Base-by-base conservation (phyloP, 2,797 vertebrate genomes). In the Acanthopagrus latus region DNA sequence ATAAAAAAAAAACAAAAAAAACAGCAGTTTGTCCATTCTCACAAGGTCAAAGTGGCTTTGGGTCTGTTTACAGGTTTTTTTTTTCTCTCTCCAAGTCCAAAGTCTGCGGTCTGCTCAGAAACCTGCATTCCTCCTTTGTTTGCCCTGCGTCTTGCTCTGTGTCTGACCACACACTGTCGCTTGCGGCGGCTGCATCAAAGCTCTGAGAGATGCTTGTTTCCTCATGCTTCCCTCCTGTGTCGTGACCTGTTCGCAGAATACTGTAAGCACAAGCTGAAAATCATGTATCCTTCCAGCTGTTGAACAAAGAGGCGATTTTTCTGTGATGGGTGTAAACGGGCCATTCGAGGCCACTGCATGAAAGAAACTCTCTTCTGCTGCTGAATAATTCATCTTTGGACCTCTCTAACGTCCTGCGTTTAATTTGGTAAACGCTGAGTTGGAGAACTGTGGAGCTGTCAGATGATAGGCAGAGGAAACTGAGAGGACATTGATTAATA, bases 401-500 rank as follows among this genome's bases (percentile, higher is more conserved):
- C 73, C 69, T 48, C 63, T 16, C 51, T 57, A 21, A 56, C 62
- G 70, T 51, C 23, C 52, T 74, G 68, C 55, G 27, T 88, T 92
- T 91, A 81, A 92, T 93, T 87, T 77, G 64, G 58, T 78, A 64
- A 89, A 90, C 1, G 51, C 58, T 78, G 18, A 86, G 68, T 55
- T 58, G 76, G 66, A 84, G 74, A 80, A 54, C 52, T 76, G 76
- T 75, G 73, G 64, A 80, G 84, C 89, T 93, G 92, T 90, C 87
- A 91, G 85, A 68, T 76, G 88, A 87, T 83, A 85, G 50, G 64
- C 69, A 78, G 71, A 62, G 51, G 88, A 93, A 94, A 93, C 76
- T 82, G 92, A 94, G 89, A 94, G 79, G 88, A 67, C 63, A 56
- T 59, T 25, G 62, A 93, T 95, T 81, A 94, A 94, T 95, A 94